Evolutionary conservation across 2,888 invertebrate genomes (phyloP).

Genomic region (Chouioia cunea): DNA sequence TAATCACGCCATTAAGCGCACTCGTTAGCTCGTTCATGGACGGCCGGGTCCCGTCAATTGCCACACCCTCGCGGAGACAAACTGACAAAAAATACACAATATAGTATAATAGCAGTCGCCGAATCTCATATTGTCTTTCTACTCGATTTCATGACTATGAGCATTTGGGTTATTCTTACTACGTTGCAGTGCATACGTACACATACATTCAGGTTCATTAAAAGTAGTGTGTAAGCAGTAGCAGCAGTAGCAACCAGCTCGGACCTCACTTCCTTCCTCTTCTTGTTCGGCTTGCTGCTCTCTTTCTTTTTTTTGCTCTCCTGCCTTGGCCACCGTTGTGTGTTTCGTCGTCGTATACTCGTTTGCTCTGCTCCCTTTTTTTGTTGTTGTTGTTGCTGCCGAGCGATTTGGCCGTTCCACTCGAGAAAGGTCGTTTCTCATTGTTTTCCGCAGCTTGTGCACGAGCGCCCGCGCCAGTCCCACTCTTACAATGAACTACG

Average conservation of each 20-base stretch:
- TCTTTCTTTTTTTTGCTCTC: slow-evolving; percentile 9
- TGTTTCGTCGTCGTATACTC: slow-evolving; percentile 15
- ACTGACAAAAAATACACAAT: too few species aligned
- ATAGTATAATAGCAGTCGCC: too few species aligned
- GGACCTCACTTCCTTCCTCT: slow-evolving; percentile 2
- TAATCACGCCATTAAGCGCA: slow-evolving; percentile 12
- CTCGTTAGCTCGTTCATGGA: slow-evolving; percentile 15
- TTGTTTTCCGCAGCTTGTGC: slow-evolving; percentile 37
- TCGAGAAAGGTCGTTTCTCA: slow-evolving; percentile 37
- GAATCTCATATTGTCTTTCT: slow-evolving; percentile 60
- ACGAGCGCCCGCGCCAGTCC: neutral
- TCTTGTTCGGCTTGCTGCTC: neutral
- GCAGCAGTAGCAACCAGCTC: neutral
- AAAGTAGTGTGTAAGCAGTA: slow-evolving; percentile 13
- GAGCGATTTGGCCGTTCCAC: slow-evolving; percentile 17
- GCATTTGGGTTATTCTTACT: neutral
- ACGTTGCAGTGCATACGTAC: neutral
- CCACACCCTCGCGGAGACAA: neutral
- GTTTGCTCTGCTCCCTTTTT: neutral
- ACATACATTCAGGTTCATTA: slow-evolving; percentile 32
- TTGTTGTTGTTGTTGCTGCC: slow-evolving; percentile 9
- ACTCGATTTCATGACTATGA: slow-evolving; percentile 48
- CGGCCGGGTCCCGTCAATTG: slow-evolving; percentile 16
- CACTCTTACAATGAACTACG: slow-evolving; percentile 8
- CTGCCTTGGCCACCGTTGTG: slow-evolving; percentile 7